phyloP scores from a whole-genome alignment of 2,888 invertebrate genomes.

The Resseliella maxima region DNA sequence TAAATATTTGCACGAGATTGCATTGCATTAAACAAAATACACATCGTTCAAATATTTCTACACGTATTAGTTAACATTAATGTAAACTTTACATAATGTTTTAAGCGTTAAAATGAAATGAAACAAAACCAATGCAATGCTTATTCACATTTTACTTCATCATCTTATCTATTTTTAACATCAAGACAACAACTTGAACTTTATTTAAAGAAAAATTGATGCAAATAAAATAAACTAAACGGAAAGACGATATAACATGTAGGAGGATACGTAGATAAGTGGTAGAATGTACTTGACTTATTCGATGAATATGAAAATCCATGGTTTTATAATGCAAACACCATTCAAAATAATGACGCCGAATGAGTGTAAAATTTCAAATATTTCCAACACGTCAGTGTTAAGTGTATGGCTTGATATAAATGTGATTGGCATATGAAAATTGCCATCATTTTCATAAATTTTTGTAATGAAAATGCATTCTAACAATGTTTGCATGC shows the following conservation, averaged over 20 bases:
- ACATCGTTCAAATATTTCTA: neutral
- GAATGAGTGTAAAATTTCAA: neutral
- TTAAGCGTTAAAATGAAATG: too few relatives aligned
- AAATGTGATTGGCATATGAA: neutral
- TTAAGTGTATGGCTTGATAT: neutral
- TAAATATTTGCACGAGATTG: slow-evolving; percentile 24
- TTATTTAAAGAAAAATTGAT: too few relatives aligned
- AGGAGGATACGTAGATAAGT: too few relatives aligned
- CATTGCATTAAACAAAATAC: neutral
- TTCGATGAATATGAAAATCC: too few relatives aligned
- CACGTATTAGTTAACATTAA: neutral
- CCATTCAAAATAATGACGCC: neutral
- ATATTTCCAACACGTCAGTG: neutral
- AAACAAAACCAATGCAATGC: too few relatives aligned
- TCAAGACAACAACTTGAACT: too few relatives aligned
- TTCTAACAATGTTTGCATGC: neutral
- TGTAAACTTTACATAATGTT: neutral
- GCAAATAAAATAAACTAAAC: too few relatives aligned
- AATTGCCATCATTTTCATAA: neutral
- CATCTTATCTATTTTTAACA: too few relatives aligned
- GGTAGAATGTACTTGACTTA: too few relatives aligned
- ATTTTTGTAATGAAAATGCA: neutral
- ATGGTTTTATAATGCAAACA: neutral
- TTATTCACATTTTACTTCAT: too few relatives aligned
- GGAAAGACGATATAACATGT: too few relatives aligned